Evolutionary conservation across 2,113 vertebrate genomes (phyloP).

Genomic region (Lutjanus erythropterus): DNA sequence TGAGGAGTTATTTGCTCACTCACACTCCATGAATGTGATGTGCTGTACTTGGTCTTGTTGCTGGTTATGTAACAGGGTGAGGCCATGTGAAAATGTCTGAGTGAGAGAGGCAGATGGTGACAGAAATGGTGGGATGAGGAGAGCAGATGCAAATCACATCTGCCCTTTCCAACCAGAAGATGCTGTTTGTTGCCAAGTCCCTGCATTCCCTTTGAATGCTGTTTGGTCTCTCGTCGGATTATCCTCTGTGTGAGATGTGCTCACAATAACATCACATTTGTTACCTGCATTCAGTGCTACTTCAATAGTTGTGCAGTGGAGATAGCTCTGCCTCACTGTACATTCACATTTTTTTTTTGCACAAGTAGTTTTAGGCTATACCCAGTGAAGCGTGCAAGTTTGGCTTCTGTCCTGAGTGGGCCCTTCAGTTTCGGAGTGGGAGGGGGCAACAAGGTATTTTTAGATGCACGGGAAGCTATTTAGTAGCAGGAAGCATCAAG

Average conservation of each 20-base stretch:
- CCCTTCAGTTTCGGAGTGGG: constrained; percentile 10
- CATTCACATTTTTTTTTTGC: constrained; percentile 9
- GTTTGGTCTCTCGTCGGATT: background rate
- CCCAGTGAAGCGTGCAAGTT: constrained; percentile 9
- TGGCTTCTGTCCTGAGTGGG: constrained; percentile 33
- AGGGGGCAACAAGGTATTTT: constrained; percentile 48
- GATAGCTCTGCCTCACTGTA: background rate
- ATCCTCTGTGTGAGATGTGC: background rate
- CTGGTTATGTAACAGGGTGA: constrained; percentile 68
- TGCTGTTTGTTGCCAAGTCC: background rate
- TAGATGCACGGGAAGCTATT: constrained; percentile 28
- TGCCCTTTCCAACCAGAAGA: constrained; percentile 10
- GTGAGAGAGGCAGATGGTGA: constrained; percentile 34
- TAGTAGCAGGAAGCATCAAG: background rate
- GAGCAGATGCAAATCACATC: constrained; percentile 25
- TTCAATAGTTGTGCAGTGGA: background rate
- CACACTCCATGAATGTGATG: constrained; percentile 27
- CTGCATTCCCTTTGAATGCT: background rate
- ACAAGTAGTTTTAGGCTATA: background rate
- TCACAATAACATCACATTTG: constrained; percentile 1
- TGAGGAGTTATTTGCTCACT: constrained; percentile 9
- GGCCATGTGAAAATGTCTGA: constrained; percentile 37
- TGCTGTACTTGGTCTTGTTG: constrained; percentile 11
- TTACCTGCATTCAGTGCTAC: background rate
- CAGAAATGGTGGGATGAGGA: constrained; percentile 2